Conservation (phyloP, 2,797 vertebrate species). For the Sebastes trivittatus region DNA sequence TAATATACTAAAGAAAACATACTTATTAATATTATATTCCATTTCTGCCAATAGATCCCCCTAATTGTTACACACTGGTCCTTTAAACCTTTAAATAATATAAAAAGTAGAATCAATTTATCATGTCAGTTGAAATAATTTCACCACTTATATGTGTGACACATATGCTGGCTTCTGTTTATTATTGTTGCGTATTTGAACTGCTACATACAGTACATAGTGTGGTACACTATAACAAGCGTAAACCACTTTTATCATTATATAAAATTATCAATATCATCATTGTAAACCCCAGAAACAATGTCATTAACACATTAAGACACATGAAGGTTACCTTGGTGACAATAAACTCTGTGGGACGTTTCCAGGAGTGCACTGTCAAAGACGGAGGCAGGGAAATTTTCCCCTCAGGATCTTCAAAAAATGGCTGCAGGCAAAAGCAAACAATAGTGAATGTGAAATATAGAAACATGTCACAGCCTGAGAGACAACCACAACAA, state of each 20-base stretch:
- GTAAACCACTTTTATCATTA: background rate
- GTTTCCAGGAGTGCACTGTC: slow-evolving; percentile 90
- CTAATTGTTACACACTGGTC: no score
- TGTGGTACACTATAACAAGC: background rate
- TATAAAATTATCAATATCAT: background rate
- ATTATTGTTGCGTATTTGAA: background rate
- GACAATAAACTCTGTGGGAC: slow-evolving; percentile 86
- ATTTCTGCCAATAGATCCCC: no score
- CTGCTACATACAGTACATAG: no score
- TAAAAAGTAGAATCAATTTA: background rate
- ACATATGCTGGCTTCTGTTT: background rate
- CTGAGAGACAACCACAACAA: no score
- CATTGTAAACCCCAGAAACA: background rate
- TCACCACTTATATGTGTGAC: background rate
- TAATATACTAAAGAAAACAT: no score
- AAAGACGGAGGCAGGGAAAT: slow-evolving; percentile 85
- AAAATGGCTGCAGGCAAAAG: slow-evolving; percentile 78
- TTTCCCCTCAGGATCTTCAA: slow-evolving; percentile 93
- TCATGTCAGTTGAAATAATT: background rate
- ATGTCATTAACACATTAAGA: background rate
- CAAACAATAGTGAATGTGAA: background rate
- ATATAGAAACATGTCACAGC: background rate
- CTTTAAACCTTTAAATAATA: background rate
- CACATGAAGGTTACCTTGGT: slow-evolving; percentile 80
- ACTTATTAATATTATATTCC: no score